Evolutionary conservation across 2,888 invertebrate species (phyloP).

Genomic region (Dione vanillae): DNA sequence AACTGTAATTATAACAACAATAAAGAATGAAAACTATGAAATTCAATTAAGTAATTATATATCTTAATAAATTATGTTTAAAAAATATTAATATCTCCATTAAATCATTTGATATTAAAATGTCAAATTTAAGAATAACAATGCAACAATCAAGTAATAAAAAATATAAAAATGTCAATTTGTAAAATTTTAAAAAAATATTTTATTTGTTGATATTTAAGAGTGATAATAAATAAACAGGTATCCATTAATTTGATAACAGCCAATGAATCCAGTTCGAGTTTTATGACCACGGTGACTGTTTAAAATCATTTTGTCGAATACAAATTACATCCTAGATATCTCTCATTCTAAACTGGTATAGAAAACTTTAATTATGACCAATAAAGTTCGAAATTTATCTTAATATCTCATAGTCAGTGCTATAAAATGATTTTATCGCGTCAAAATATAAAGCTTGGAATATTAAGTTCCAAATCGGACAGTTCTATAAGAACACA

Average conservation of each 20-base stretch:
- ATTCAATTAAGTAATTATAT: too few species aligned
- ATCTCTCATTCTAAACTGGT: conserved; percentile 35
- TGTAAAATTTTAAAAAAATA: not conserved
- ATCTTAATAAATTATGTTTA: too few species aligned
- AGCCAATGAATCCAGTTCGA: conserved; percentile 13
- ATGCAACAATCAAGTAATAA: not conserved
- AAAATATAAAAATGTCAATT: not conserved
- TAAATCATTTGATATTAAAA: too few species aligned
- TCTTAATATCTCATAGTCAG: conserved; percentile 66
- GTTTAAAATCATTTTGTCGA: conserved; percentile 32
- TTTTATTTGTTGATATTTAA: not conserved
- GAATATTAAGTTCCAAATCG: conserved; percentile 49
- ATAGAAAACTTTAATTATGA: conserved; percentile 55
- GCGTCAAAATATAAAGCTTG: conserved; percentile 50
- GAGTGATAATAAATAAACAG: not conserved
- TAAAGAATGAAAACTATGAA: too few species aligned
- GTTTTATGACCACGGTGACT: conserved; percentile 19
- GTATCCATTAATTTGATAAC: conserved; percentile 5
- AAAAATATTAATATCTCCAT: not conserved
- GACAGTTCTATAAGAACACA: conserved; percentile 59
- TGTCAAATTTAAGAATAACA: too few species aligned
- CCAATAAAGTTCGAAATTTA: conserved; percentile 68
- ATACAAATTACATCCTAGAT: conserved; percentile 31
- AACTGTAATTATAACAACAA: too few species aligned
- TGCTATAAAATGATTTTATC: conserved; percentile 69